Base-by-base conservation (phyloP, 2,113 vertebrate genomes). In the Myanophis thanlyinensis region DNA sequence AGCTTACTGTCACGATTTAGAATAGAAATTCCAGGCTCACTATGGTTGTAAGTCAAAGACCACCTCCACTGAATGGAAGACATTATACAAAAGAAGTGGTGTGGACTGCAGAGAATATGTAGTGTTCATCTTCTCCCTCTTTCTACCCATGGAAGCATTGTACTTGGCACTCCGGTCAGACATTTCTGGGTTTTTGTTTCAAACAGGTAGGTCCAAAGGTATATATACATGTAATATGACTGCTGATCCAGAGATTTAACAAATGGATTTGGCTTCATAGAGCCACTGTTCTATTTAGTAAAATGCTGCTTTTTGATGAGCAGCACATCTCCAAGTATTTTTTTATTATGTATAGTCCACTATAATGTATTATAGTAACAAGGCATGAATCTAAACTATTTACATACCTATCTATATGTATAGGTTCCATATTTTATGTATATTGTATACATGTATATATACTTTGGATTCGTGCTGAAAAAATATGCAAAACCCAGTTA, bases 271-370 rank as follows among this genome's bases (percentile, higher is more conserved):
- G 93, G 40, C 5, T 87, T 85, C 25, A 54, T 85, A 89, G 40
- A 87, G 52, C 30, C 30, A 86, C 87, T 44, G 3, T 20, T 90
- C 86, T 94, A 93, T 86, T 93, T 54, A 53, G 27, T 35, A 48
- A 48, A 9, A 85, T 46, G 35, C 25, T 40, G 2, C 25, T 54
- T 90, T 91, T 92, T 92, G 4, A 46, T 15, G 52, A 47, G 30
- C 35, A 11, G 40, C 44, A 67, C 49, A 53, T 54, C 7, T 23
- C 13, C 35, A 47, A 35, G 30, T 10, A 0, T 56, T 59, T 27
- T 59, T 59, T 59, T 40, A 30, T 53, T 25, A 89, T n/a, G 3
- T 94, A 11, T 54, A 51, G 92, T 54, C 86, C 88, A 3, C 3
- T 94, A 12, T 92, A 40, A 52, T 54, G n/a, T 11, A 89, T 89